Evolutionary conservation across 2,797 vertebrate genomes (phyloP), one percentile per base, ranked within the genome.

Genomic region (Eupleurogrammus muticus): DNA sequence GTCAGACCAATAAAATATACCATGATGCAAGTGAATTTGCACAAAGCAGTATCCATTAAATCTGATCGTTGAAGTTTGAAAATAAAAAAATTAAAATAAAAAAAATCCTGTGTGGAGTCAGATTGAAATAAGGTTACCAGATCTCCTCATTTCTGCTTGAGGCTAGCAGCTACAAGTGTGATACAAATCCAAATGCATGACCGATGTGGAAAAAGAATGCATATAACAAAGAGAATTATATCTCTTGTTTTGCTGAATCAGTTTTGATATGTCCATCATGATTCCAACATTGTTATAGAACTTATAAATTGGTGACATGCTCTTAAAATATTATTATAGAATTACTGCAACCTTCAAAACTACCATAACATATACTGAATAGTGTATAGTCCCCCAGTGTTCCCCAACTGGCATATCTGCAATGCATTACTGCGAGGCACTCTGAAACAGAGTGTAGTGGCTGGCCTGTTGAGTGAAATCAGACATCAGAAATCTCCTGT

Each of bases 401-500:
- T 78, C 19, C 73, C 60, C 62, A 57, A 24, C 23, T 56, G 52
- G 51, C 20, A 64, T 86, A 81, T 83, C 86, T 90, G 87, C 77
- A 78, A 85, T 49, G 58, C 70, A 86, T 90, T 84, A 82, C 51
- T 52, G 57, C 54, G 70, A 80, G 56, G 63, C 44, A 64, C 53
- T 66, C 44, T 70, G 70, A 77, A 81, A 77, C 49, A 57, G 70
- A 79, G 73, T 79, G 66, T 46, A 70, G 78, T 1, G 46, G 35
- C 73, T 81, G 74, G 75, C 54, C 50, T 69, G 72, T 66, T 89
- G 81, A 86, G 70, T 90, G 84, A 90, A 93, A 90, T 93, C 84
- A 91, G 87, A 92, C 84, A 85, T 93, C 77, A 87, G 87, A 92
- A 84, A 86, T 90, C 82, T 89, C 70, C 82, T 79, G 87, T 84